These are phyloP conservation scores for Acropternis orthonyx DNA, from an alignment of 2,797 vertebrate genomes.

Conservation along the genomic window DNA sequence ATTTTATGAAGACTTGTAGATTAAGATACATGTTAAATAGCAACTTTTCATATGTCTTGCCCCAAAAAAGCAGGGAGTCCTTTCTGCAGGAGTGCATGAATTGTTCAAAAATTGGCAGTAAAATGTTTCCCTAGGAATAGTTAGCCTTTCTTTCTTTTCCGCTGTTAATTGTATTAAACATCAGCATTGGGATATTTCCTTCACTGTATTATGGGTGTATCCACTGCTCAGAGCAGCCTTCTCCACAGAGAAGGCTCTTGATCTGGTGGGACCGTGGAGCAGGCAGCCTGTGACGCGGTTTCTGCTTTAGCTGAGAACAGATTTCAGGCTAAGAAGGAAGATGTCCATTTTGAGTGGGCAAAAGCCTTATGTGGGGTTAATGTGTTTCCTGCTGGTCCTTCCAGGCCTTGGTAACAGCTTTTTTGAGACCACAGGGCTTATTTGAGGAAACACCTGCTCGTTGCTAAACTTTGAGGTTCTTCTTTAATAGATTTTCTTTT, in stretches of 20 bases:
- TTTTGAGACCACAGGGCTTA: neutral
- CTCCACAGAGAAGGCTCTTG: accelerated
- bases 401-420: neutral
- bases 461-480: neutral
- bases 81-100: neutral
- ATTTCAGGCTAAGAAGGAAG: neutral
- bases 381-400: neutral
- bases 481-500: neutral
- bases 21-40: neutral
- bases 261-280: neutral
- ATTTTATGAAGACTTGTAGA: neutral
- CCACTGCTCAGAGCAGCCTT: neutral
- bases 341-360: neutral
- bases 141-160: neutral
- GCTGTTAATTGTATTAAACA: neutral
- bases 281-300: neutral
- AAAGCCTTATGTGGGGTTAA: neutral
- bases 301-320: neutral
- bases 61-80: neutral
- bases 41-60: accelerated
- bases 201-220: accelerated
- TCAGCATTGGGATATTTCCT: neutral
- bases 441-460: neutral
- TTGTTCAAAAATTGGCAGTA: neutral
- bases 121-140: neutral